These are phyloP conservation scores for Nemapogon koenigi DNA, from an alignment of 2,888 invertebrate genomes.

Conservation along the genomic window DNA sequence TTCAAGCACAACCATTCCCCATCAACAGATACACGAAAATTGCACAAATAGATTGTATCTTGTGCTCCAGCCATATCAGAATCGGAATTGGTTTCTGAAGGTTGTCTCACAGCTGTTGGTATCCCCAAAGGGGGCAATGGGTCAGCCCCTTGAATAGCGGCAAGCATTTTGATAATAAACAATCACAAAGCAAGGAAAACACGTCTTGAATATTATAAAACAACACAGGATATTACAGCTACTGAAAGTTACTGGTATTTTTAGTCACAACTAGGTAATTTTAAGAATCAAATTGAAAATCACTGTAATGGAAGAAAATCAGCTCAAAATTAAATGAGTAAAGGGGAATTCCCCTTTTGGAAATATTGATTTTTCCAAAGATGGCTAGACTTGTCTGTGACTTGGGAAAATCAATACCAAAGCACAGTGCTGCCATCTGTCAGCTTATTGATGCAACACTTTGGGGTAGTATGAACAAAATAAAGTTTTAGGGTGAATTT, in stretches of 20 bases:
- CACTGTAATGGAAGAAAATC: too few relatives aligned
- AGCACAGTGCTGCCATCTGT: conserved; percentile 39
- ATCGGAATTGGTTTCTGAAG: conserved; percentile 40
- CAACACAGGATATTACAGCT: too few relatives aligned
- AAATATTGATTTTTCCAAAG: conserved; percentile 50
- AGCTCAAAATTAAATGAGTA: too few relatives aligned
- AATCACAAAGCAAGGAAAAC: conserved; percentile 38
- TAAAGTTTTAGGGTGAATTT: too few relatives aligned
- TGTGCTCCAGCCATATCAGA: conserved; percentile 85
- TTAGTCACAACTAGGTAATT: too few relatives aligned
- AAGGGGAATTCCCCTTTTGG: too few relatives aligned
- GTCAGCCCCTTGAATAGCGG: conserved; percentile 49
- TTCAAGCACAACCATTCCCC: conserved; percentile 97
- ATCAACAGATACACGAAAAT: conserved; percentile 95
- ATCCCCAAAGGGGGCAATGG: conserved; percentile 51
- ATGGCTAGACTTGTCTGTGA: too few relatives aligned
- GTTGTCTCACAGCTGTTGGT: conserved; percentile 36
- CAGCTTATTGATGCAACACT: too few relatives aligned
- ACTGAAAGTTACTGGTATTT: too few relatives aligned
- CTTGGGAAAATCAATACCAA: conserved; percentile 48
- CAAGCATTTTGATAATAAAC: conserved; percentile 60
- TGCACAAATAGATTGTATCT: conserved; percentile 96
- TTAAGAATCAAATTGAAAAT: too few relatives aligned
- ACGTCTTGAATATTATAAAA: conserved; percentile 29
- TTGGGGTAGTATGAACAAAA: too few relatives aligned